phyloP scores from a whole-genome alignment of 2,797 vertebrate genomes.

The Eulemur coronatus region DNA sequence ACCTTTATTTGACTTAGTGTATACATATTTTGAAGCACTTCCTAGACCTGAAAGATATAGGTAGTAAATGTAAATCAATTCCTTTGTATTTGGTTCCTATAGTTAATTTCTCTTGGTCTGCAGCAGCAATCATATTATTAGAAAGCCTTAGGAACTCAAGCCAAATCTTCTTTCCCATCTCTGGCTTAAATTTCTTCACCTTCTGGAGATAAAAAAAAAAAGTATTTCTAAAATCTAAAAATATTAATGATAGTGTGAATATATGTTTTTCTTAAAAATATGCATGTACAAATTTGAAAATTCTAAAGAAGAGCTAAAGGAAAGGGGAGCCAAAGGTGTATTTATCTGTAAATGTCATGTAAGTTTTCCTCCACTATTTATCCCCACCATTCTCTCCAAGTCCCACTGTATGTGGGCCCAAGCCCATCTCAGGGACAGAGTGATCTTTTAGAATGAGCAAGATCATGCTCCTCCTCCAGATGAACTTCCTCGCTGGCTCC shows the following conservation, averaged over 20 bases:
- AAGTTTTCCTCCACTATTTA: not conserved
- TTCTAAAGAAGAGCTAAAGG: not conserved
- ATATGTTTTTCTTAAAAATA: constrained; percentile 27
- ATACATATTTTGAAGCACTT: not conserved
- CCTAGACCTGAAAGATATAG: not conserved
- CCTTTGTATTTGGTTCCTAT: not conserved
- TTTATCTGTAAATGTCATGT: not conserved
- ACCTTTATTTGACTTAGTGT: not conserved
- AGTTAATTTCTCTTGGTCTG: not conserved
- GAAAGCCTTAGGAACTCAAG: not conserved
- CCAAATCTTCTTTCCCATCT: not conserved
- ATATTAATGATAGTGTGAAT: not conserved
- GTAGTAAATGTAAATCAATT: not conserved
- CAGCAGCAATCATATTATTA: not conserved
- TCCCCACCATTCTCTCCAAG: not conserved
- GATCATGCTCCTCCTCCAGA: not conserved
- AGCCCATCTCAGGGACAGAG: not conserved
- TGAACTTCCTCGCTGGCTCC: not conserved
- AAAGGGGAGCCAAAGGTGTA: not conserved
- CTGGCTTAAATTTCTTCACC: not conserved
- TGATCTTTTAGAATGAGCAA: not conserved
- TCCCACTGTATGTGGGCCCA: not conserved
- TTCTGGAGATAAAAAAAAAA: not conserved
- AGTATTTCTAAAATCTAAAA: not conserved
- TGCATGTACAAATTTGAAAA: not conserved